phyloP scores from a whole-genome alignment of 2,797 vertebrate genomes.

The Phoxinus dragarum region DNA sequence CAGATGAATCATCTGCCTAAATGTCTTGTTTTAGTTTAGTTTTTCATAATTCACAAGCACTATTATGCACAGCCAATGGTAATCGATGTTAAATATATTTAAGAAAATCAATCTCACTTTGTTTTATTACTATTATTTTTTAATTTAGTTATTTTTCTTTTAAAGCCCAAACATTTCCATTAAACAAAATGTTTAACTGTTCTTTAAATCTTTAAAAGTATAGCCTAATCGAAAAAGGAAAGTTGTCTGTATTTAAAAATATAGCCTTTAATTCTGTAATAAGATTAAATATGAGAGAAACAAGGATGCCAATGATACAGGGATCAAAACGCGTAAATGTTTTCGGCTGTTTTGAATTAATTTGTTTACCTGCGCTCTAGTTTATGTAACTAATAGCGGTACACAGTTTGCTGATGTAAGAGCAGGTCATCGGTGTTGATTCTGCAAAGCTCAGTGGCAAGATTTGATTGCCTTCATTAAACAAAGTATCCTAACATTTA shows the following conservation, averaged over 20 bases:
- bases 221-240: background rate
- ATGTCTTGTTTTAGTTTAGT: background rate
- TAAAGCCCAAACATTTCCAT: background rate
- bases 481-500: slow-evolving; percentile 70
- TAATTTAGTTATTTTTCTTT: background rate
- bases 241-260: background rate
- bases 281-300: background rate
- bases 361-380: slow-evolving; percentile 58
- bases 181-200: background rate
- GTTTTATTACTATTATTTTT: background rate
- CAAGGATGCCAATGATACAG: no score
- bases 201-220: background rate
- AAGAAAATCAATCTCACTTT: background rate
- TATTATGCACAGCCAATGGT: background rate
- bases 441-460: slow-evolving; percentile 61
- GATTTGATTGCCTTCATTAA: slow-evolving; percentile 70
- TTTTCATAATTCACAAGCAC: background rate
- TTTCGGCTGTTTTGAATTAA: slow-evolving; percentile 41
- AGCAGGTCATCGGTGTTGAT: slow-evolving; percentile 67
- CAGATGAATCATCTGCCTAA: background rate
- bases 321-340: slow-evolving; percentile 6
- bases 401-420: slow-evolving; percentile 56
- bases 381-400: slow-evolving; percentile 59
- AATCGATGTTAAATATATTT: background rate
- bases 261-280: background rate